These are phyloP conservation scores for Drosophila bifasciata DNA, from an alignment of 1,140 invertebrate species.

Conservation along the genomic window DNA sequence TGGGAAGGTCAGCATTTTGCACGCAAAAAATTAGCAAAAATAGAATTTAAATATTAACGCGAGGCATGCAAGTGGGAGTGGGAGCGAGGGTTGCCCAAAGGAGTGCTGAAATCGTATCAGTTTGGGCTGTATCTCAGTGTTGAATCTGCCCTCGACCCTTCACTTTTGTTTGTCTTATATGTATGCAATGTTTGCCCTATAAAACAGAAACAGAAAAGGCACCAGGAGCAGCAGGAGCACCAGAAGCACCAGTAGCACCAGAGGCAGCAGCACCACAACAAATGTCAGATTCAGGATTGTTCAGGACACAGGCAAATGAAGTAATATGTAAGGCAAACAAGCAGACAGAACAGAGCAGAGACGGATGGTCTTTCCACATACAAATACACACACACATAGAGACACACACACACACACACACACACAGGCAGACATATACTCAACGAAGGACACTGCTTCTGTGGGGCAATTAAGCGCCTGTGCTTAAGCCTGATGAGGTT, in stretches of 20 bases:
- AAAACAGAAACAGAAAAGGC: constrained; percentile 26
- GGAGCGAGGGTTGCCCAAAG: not conserved
- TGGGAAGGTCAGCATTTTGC: constrained; percentile 61
- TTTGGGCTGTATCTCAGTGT: not conserved
- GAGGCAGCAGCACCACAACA: not conserved
- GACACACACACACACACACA: too few species aligned
- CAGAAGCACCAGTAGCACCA: not conserved
- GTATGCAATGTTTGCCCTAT: constrained; percentile 37
- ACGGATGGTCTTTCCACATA: not conserved
- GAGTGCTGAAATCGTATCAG: not conserved
- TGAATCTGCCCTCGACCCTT: constrained; percentile 19
- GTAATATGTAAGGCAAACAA: constrained; percentile 49
- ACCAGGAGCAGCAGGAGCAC: not conserved
- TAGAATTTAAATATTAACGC: constrained; percentile 52
- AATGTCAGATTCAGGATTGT: constrained; percentile 35
- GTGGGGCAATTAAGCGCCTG: constrained; percentile 69
- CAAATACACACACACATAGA: not conserved
- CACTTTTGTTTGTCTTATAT: constrained; percentile 33
- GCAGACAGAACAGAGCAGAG: not conserved
- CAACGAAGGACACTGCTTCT: constrained; percentile 28
- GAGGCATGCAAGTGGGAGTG: constrained; percentile 7
- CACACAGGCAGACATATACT: not conserved
- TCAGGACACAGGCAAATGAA: constrained; percentile 55
- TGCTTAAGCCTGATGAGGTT: constrained; percentile 78
- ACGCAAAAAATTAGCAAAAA: constrained; percentile 55